Evolutionary conservation across 2,113 vertebrate genomes (phyloP), one percentile per base, ranked within the genome.

Genomic region (Poeciliopsis prolifica): DNA sequence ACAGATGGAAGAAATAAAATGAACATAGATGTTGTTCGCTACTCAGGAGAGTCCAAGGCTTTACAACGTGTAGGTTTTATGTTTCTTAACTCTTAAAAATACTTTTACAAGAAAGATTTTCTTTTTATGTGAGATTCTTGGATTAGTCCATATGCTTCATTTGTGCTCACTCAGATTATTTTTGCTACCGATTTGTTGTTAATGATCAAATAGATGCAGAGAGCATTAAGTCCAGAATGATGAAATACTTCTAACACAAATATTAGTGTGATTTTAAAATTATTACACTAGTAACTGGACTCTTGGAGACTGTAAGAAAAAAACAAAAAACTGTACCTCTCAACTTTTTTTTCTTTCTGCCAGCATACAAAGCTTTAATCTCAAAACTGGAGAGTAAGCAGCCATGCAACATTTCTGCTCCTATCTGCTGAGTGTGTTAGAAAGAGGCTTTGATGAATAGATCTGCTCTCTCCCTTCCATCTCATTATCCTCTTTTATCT

Each of bases 381-480:
- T 88, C 74, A 78, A 87, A 82, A 90, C 84, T 80, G 78, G 85
- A 84, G 87, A 69, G 86, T 89, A 86, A 88, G 86, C 88, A 88
- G 4, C 88, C 65, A 22, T 74, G 14, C 78, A 70, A 71, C 70
- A 65, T 76, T 79, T 78, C 71, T 76, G 35, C 72, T 31, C 42
- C 77, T 77, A 80, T 87, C 88, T 92, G 88, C 92, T 91, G 91
- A 93, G 90, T 90, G 81, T 73, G 91, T 93, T 86, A 58, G 87
- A 91, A 93, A 91, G 89, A 86, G 79, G 91, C 90, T 93, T 93
- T 91, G 91, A 92, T 90, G 88, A 91, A 91, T 88, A 89, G 91
- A 91, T 91, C 88, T 86, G 83, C 72, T 85, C 82, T 66, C 89
- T 77, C 85, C 86, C 84, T 85, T 87, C 87, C 86, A 90, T 92